Evolutionary conservation across 2,113 vertebrate species (phyloP), one percentile per base, ranked within the genome.

Genomic region (Calidris pugnax): DNA sequence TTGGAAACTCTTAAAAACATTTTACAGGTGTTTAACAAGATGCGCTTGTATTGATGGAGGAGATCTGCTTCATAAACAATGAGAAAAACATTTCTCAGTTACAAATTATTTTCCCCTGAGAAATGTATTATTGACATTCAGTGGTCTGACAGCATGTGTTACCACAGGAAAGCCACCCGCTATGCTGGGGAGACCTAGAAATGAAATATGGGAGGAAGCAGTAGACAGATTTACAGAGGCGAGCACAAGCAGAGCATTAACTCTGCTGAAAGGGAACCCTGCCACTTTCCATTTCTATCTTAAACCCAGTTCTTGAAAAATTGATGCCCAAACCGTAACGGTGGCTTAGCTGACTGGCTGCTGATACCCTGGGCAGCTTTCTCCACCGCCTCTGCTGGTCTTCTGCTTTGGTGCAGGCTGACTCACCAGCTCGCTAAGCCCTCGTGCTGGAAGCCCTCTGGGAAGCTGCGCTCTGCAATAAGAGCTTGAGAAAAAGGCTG

Each of bases 101-200:
- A 33, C 19, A 23, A 7, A 41, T 19, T 10, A 27, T 35, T 15
- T 32, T 22, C 71, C 45, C 53, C 59, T 1, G 6, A 21, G 22
- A 51, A 55, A 56, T 30, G 14, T 30, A 24, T 35, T 16, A 9
- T 18, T 26, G 32, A 17, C 26, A 8, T 23, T 7, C 26, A 10
- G 43, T 2, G n/a, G 43, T 12, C 43, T 17, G 43, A 37, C 35
- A 12, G 6, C 1, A 4, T 6, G 26, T 5, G 6, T 7, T 43
- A 51, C 68, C 87, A 28, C 60, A 27, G 45, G 32, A 32, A 14
- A 67, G 69, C 43, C 60, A n/a, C 77, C 53, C 17, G 18, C 26
- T 6, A 1, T 10, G 43, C 24, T 10, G 53, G 57, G 35, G 59
- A 72, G 30, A 50, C 50, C 39, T 4, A 32, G 68, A 14, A 22